Conservation (phyloP, 2,113 vertebrate genomes). For the Oryzias melastigma region DNA sequence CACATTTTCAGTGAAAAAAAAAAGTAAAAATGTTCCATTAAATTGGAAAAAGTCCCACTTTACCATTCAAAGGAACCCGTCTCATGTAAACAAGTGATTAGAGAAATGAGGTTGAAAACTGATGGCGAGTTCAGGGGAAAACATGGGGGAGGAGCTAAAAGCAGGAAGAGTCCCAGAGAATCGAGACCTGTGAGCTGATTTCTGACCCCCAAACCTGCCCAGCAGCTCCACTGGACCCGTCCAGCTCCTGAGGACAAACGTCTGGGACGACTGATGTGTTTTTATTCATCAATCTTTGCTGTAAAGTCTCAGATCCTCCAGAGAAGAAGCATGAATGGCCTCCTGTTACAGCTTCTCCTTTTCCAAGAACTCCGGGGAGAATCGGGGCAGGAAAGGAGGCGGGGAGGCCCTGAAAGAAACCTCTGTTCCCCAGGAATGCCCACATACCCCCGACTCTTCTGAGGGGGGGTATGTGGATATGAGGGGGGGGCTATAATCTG, state of each 20-base stretch:
- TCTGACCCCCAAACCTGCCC: no score
- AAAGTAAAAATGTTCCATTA: no score
- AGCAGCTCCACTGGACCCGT: no score
- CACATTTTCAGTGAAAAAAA: no score
- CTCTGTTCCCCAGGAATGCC: constrained; percentile 82
- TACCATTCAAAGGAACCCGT: no score
- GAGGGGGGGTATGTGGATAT: constrained; percentile 7
- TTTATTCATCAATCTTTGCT: constrained; percentile 20
- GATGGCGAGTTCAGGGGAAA: no score
- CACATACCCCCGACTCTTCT: constrained; percentile 42
- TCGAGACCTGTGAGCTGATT: no score
- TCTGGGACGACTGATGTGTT: constrained; percentile 10
- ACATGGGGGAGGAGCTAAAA: no score
- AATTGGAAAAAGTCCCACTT: no score
- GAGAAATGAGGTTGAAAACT: no score
- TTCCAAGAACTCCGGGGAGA: constrained; percentile 66
- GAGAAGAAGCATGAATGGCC: constrained; percentile 74
- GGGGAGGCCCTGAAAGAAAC: constrained; percentile 79
- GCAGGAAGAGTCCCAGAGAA: no score
- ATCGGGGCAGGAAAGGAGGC: constrained; percentile 53
- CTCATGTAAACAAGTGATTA: no score
- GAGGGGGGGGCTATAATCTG: background rate
- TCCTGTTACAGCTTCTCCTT: constrained; percentile 74
- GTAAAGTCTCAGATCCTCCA: constrained; percentile 55
- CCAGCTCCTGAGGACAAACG: background rate